phyloP scores from a whole-genome alignment of 1,140 invertebrate genomes.

The Tenebrio molitor region DNA sequence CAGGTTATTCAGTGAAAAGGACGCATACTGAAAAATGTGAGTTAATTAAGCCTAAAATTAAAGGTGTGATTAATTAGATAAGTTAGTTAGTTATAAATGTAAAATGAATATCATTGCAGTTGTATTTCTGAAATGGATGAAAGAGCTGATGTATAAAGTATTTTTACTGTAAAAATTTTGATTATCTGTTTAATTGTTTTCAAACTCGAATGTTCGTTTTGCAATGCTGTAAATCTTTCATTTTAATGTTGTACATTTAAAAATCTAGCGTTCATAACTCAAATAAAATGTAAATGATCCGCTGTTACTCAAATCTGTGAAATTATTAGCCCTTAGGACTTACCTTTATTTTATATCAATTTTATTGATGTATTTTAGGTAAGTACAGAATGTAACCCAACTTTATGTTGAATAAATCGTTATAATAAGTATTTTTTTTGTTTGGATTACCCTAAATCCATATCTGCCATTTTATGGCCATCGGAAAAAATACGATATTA shows the following conservation, averaged over 20 bases:
- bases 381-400: conserved; percentile 64
- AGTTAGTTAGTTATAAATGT: conserved; percentile 56
- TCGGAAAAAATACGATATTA: too few species aligned
- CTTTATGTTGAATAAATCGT: conserved; percentile 65
- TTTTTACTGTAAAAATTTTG: conserved; percentile 56
- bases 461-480: too few species aligned
- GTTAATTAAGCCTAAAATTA: conserved; percentile 56
- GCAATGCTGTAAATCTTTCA: conserved; percentile 45
- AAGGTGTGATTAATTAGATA: conserved; percentile 62
- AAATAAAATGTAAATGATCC: conserved; percentile 57
- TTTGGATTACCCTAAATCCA: background rate
- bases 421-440: conserved; percentile 55
- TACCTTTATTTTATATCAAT: conserved; percentile 61
- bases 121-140: conserved; percentile 54
- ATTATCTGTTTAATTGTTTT: conserved; percentile 45
- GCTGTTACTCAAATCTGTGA: conserved; percentile 62
- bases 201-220: conserved; percentile 47
- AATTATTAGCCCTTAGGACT: conserved; percentile 59
- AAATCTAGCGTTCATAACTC: conserved; percentile 56
- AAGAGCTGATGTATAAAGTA: conserved; percentile 56
- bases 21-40: conserved; percentile 51
- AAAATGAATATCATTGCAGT: conserved; percentile 58
- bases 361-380: conserved; percentile 65
- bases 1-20: conserved; percentile 46
- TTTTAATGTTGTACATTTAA: conserved; percentile 47